Evolutionary conservation across 2,113 vertebrate species (phyloP).

Genomic region (Tapirus terrestris): DNA sequence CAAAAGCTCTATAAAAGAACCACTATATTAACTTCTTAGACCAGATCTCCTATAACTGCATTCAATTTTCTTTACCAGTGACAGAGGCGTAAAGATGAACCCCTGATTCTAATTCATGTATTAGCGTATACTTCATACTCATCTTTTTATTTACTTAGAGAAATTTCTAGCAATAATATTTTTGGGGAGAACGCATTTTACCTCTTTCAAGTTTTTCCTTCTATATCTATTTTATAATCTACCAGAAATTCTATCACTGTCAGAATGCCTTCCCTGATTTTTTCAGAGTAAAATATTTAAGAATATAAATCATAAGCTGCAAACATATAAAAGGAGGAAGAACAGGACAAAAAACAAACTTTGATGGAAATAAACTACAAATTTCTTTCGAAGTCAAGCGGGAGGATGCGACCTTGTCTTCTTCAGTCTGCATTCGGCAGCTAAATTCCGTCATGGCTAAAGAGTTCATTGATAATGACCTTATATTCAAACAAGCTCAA

Average conservation of each 20-base stretch:
- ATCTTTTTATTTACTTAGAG: not conserved
- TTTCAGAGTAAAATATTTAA: conserved; percentile 11
- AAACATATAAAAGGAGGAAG: not conserved
- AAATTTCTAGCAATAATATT: not conserved
- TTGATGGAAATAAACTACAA: not conserved
- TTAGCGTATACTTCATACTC: not conserved
- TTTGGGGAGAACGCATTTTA: not conserved
- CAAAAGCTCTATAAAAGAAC: not conserved
- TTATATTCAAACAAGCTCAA: not conserved
- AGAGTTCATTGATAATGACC: not conserved
- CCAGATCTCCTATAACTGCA: not conserved
- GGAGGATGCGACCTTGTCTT: not conserved
- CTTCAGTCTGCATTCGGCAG: not conserved
- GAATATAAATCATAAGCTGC: not conserved
- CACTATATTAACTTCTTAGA: not conserved
- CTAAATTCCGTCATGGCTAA: not conserved
- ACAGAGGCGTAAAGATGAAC: not conserved
- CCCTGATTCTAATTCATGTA: not conserved
- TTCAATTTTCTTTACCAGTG: not conserved
- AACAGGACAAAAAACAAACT: not conserved
- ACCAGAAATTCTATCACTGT: not conserved
- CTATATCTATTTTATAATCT: not conserved
- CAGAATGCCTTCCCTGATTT: not conserved
- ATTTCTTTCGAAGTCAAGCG: conserved; percentile 9
- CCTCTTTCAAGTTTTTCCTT: not conserved